Conservation (phyloP, 2,797 vertebrate genomes). For the Tadarida brasiliensis region DNA sequence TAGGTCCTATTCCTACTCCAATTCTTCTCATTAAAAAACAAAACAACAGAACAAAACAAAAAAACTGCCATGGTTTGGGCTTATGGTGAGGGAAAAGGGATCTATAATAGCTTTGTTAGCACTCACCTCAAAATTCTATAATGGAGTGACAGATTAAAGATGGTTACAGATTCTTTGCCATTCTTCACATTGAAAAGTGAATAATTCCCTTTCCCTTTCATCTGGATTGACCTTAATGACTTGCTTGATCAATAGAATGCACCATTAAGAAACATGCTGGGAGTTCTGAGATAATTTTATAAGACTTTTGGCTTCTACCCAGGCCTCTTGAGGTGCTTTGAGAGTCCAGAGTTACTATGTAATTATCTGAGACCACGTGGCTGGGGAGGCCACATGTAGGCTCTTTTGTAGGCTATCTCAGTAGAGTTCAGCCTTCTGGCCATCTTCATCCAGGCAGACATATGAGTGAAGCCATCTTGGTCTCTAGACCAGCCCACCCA, state of each 20-base stretch:
- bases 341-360: not conserved
- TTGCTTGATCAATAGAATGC: not conserved
- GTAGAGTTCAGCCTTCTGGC: not conserved
- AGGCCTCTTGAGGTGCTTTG: not conserved
- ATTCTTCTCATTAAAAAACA: not conserved
- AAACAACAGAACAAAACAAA: not conserved
- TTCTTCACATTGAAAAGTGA: not conserved
- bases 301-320: not conserved
- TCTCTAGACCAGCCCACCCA: not conserved
- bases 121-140: not conserved
- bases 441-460: not conserved
- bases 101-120: not conserved
- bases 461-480: not conserved
- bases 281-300: not conserved
- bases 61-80: not conserved
- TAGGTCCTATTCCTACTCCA: not conserved
- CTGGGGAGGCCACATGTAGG: not conserved
- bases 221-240: not conserved
- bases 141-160: not conserved
- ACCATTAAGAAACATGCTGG: not conserved
- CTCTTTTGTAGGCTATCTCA: not conserved
- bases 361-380: not conserved
- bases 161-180: not conserved
- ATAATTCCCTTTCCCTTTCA: not conserved
- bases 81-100: not conserved